Base-by-base conservation (phyloP, 2,797 vertebrate genomes). In the Gymnopithys bicolor region DNA sequence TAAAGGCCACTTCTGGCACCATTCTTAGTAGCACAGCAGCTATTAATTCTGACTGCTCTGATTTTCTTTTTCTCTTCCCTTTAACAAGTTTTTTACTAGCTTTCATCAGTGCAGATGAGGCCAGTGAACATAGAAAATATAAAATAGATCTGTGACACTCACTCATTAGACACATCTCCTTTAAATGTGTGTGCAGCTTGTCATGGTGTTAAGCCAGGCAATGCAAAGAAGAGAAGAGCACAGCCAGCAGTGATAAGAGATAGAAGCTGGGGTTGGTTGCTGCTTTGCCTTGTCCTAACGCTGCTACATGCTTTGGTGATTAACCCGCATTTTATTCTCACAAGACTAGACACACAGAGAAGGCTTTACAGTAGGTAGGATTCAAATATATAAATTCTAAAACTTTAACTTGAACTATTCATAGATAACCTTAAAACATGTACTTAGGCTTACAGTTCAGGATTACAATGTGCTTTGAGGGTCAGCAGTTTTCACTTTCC, bases 401-500 rank as follows among this genome's bases (percentile, higher is more conserved):
- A 83, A 19, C 37, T 73, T 91, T 84, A 74, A 66, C 25, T 64
- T 78, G 49, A 58, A 27, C 71, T 41, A 35, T 23, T 43, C 41
- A 43, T 41, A 41, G 46, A 7, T 49, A 92, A 91, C 74, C 64
- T 93, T 93, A 87, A 96, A 95, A 51, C 23, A 45, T 58, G 85
- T 92, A 73, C 76, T 76, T 84, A 87, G 39, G 53, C 17, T 6
- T 63, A n/a, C 14, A 79, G 35, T n/a, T 69, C 37, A 84, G 56
- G 22, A 82, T 82, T 30, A 51, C 23, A 56, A 15, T 48, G 10
- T 66, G 23, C n/a, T 80, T 91, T 73, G 48, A 90, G 59, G 33
- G 28, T 87, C 64, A 78, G 68, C 58, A 89, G 32, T 91, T 84
- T 82, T 75, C 39, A 64, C 8, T 85, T 63, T 91, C 51, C 62